Base-by-base conservation (phyloP, 2,888 invertebrate species). In the Netelia melanura region DNA sequence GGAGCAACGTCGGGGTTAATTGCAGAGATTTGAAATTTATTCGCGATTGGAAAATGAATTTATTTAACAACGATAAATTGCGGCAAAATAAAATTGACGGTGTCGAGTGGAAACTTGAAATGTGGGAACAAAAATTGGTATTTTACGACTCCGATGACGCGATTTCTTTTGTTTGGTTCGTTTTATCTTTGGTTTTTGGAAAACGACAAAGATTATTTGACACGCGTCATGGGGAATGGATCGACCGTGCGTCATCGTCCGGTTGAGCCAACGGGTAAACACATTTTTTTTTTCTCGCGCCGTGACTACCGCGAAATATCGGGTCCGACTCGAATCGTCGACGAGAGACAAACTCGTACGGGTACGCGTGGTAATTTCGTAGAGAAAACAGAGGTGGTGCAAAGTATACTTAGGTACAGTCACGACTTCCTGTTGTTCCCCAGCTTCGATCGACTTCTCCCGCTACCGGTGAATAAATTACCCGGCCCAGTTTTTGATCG, bases 391-490 rank as follows among this genome's bases (percentile, higher is more conserved):
- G 62, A 70, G 23, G 43, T 61, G 61, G 48, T 61, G 58, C 61
- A 54, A 25, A 52, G 9, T 61, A 52, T 70, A 68, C 23, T 44
- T 38, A 64, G 23, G 6, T 62, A 62, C 54, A 72, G 78, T 62
- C 78, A 25, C 52, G 68, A 68, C 68, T 83, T 83, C 68, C 74
- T 68, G 83, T 74, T 61, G 67, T 54, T n/a, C 74, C 48, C 52
- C 74, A 74, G 44, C 38, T 56, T 62, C 74, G 78, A 83, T 83
- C 74, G 79, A 54, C 48, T 71, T 76, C 76, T 58, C 56, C 48
- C 64, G 9, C 48, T 17, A 38, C 14, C 2, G 62, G n/a, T 30
- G 58, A 71, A 56, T 71, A 71, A 56, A 56, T 56, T 43, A 9
- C 6, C 30, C 56, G 5, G 21, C 38, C 65, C 54, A 52, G 14